Evolutionary conservation across 2,797 vertebrate genomes (phyloP).

Genomic region (Odontamblyopus rebecca): DNA sequence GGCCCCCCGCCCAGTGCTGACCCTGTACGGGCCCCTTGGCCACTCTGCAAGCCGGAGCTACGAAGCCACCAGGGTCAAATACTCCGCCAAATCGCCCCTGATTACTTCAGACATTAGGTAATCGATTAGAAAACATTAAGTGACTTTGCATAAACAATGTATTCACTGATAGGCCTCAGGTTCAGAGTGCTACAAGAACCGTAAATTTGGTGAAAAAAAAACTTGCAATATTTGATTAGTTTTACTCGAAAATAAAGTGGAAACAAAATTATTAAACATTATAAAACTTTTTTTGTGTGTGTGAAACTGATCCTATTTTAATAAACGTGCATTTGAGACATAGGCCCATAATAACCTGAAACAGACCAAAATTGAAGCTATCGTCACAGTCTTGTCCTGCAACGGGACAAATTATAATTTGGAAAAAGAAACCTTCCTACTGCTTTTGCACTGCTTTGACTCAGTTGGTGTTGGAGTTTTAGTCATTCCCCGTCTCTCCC

Average conservation of each 20-base stretch:
- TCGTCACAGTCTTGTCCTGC: not conserved
- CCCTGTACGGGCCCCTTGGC: conserved; percentile 47
- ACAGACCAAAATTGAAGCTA: not conserved
- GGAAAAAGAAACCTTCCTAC: conserved; percentile 49
- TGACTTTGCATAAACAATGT: conserved; percentile 71
- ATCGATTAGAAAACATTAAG: conserved; percentile 80
- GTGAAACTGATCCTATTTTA: not conserved
- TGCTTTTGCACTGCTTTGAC: conserved; percentile 72
- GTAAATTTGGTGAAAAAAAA: not conserved
- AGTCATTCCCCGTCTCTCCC: conserved; percentile 32
- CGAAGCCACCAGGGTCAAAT: conserved; percentile 73
- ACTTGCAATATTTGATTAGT: not conserved
- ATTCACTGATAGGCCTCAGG: conserved; percentile 27
- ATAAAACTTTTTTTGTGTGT: not conserved
- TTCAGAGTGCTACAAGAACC: not conserved
- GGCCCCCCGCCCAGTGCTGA: conserved; percentile 46
- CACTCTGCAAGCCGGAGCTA: conserved; percentile 54
- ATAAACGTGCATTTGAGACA: not conserved
- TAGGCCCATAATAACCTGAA: not conserved
- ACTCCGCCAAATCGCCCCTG: conserved; percentile 72
- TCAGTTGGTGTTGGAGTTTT: conserved; percentile 84
- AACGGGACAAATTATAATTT: not conserved
- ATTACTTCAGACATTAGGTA: conserved; percentile 77
- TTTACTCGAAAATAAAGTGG: not conserved
- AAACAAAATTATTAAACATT: not conserved